Percentiles rank a stretch among this genome's conserved stretches.
Conservation (phyloP, 2,113 vertebrate genomes). For the Odocoileus virginianus region DNA sequence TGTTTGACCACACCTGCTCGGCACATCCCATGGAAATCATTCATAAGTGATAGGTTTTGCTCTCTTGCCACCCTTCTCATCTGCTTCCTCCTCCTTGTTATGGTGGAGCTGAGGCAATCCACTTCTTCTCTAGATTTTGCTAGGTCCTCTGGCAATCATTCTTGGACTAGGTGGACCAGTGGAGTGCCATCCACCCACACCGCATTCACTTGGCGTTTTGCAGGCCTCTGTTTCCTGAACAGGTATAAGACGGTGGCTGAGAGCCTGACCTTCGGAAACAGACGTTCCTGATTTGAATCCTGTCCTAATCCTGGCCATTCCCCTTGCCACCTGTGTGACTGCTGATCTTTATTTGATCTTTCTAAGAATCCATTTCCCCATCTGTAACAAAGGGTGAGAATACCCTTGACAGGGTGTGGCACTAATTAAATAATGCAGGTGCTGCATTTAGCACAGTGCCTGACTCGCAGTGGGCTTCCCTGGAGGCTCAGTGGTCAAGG, state of each 20-base stretch:
- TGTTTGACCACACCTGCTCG: background rate
- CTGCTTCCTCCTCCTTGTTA: background rate
- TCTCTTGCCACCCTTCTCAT: fast-evolving
- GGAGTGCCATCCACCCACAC: background rate
- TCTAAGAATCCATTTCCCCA: no score
- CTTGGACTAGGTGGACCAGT: background rate
- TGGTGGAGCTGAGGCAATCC: no score
- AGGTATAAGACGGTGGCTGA: background rate
- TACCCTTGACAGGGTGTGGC: background rate
- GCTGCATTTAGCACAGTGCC: background rate
- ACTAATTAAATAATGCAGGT: background rate
- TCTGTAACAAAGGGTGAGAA: background rate
- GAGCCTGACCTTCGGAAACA: background rate
- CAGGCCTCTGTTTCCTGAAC: background rate
- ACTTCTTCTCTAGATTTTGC: background rate
- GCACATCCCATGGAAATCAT: fast-evolving
- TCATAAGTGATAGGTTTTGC: background rate
- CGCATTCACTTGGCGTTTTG: fast-evolving
- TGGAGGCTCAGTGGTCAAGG: background rate
- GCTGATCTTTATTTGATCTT: background rate
- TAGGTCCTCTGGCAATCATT: background rate
- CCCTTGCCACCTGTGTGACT: background rate
- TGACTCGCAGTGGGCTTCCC: background rate
- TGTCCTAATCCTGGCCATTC: background rate
- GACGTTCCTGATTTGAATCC: background rate